These are phyloP conservation scores for Platycheirus albimanus DNA, from an alignment of 2,888 invertebrate genomes.

Conservation along the genomic window DNA sequence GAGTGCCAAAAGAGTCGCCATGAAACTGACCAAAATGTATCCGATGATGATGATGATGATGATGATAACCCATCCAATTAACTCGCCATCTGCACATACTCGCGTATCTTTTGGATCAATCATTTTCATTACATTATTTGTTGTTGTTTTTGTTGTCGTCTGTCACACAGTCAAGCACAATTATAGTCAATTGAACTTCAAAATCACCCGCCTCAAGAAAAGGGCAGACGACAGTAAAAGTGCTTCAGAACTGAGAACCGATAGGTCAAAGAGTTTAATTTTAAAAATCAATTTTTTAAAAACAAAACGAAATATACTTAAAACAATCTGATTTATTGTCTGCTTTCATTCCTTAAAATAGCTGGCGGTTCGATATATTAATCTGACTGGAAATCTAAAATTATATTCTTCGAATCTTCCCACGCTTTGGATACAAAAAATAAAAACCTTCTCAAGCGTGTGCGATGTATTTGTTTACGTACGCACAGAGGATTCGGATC, in stretches of 20 bases:
- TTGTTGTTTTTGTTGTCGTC: not conserved
- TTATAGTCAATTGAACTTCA: slow-evolving; percentile 57
- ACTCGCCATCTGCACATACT: slow-evolving; percentile 21
- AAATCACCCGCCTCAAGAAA: no score
- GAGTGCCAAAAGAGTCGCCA: slow-evolving; percentile 57
- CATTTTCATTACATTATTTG: not conserved
- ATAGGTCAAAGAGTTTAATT: no score
- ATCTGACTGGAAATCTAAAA: no score
- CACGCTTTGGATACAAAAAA: not conserved
- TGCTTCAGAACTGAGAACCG: no score
- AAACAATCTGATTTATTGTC: no score
- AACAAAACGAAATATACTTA: no score
- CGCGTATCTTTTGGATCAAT: slow-evolving; percentile 21
- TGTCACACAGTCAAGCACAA: slow-evolving; percentile 50
- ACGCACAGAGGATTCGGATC: not conserved
- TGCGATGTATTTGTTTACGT: not conserved
- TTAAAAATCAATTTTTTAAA: no score
- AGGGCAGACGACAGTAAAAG: no score
- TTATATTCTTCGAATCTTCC: slow-evolving; percentile 13
- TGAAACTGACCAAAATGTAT: slow-evolving; percentile 63
- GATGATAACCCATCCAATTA: slow-evolving; percentile 68
- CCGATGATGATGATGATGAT: slow-evolving; percentile 61
- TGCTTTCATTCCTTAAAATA: no score
- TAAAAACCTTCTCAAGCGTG: not conserved
- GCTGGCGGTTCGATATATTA: no score